phyloP scores from a whole-genome alignment of 2,113 vertebrate species.

The Strix uralensis region DNA sequence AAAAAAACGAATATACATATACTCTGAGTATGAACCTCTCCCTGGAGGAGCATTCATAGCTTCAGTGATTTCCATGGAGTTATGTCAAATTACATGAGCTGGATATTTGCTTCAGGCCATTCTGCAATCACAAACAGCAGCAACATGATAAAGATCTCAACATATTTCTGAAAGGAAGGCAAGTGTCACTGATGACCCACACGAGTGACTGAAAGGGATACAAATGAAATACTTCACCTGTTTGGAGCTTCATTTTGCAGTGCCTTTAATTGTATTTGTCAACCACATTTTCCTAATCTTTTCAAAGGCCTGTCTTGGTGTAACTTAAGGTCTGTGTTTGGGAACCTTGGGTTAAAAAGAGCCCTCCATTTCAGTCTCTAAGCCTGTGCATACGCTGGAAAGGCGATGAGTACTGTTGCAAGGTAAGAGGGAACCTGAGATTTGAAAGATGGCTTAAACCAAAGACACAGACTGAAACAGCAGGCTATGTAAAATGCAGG shows the following conservation, averaged over 20 bases:
- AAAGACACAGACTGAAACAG: background rate
- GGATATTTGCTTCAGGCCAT: background rate
- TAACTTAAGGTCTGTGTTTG: background rate
- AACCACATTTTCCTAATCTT: background rate
- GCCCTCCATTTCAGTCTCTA: background rate
- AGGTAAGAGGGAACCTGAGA: background rate
- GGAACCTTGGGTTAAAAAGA: background rate
- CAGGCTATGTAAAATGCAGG: background rate
- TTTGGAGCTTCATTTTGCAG: background rate
- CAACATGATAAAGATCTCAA: background rate
- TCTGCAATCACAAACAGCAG: background rate
- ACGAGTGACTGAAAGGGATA: background rate
- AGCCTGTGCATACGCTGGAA: background rate
- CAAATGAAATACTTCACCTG: background rate
- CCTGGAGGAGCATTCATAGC: background rate
- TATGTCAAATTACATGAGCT: background rate
- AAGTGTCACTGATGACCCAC: background rate
- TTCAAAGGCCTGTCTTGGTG: background rate
- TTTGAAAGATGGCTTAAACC: background rate
- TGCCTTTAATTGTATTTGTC: background rate
- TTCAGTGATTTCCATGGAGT: background rate
- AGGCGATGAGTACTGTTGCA: rapidly evolving
- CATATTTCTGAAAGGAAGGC: background rate
- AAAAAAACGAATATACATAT: background rate
- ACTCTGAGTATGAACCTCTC: background rate